A percentile compares a stretch with the other conserved stretches of the same genome.
Conservation (phyloP, 2,113 vertebrate genomes). For the Salvelinus sp. region DNA sequence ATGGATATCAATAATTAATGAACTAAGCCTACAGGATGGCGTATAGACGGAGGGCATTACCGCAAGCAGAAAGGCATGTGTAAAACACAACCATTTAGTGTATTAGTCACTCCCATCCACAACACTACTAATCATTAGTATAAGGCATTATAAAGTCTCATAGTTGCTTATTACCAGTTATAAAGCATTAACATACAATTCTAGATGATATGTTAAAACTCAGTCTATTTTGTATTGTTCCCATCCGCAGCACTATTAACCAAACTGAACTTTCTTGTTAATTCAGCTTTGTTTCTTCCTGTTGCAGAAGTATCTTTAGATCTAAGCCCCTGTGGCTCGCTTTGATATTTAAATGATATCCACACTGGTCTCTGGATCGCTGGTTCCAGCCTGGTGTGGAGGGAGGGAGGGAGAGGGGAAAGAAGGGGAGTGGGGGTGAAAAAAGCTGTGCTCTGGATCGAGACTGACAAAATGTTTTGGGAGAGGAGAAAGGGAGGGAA, state of each 20-base stretch:
- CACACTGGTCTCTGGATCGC: conserved; percentile 16
- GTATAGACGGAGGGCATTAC: no score
- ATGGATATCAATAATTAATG: no score
- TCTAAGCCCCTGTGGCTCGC: conserved; percentile 39
- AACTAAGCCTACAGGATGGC: neutral
- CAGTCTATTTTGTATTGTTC: neutral
- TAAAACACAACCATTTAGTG: neutral
- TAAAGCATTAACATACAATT: neutral
- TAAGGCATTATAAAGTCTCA: no score
- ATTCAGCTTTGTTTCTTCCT: conserved; percentile 59
- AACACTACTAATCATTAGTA: neutral
- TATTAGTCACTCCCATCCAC: conserved; percentile 15
- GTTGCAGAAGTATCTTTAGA: conserved; percentile 29
- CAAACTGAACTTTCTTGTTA: conserved; percentile 37
- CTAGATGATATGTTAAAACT: no score
- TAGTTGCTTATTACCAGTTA: no score
- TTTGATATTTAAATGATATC: conserved; percentile 70
- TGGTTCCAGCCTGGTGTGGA: neutral
- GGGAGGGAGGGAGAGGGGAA: neutral
- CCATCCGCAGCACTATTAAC: conserved; percentile 25
- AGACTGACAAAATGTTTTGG: conserved; percentile 6
- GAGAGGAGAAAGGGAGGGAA: neutral
- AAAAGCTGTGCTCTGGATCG: conserved; percentile 14
- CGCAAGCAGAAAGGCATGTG: no score
- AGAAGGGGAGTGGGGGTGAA: conserved; percentile 4